Conservation (phyloP, 2,113 vertebrate species). For the Platanista minor region DNA sequence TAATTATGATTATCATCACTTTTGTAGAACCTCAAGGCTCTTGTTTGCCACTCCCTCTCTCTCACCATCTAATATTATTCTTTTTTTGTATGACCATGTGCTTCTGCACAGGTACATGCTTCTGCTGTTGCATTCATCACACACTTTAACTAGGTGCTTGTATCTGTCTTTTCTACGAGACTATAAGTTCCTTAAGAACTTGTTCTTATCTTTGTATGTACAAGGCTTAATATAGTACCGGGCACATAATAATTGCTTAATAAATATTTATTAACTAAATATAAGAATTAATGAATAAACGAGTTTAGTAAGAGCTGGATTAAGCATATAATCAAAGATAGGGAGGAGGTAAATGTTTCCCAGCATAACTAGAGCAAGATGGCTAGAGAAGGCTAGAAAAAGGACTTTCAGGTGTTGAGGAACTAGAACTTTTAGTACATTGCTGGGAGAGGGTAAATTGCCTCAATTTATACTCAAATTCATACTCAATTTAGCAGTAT, state of each 20-base stretch:
- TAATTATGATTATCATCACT: not conserved
- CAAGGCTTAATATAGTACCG: not conserved
- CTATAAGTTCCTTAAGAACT: not conserved
- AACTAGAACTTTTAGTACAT: not conserved
- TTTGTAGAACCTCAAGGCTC: not conserved
- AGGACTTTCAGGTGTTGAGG: not conserved
- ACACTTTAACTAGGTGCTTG: not conserved
- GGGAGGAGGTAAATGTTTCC: not conserved
- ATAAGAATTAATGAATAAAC: not conserved
- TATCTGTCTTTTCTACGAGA: not conserved
- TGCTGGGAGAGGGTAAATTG: not conserved
- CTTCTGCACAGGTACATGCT: not conserved
- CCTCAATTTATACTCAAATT: not conserved
- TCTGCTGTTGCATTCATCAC: not conserved
- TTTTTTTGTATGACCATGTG: not conserved
- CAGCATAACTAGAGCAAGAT: not conserved
- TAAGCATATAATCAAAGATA: not conserved
- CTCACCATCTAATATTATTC: not conserved
- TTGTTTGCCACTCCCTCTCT: not conserved
- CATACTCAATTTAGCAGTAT: not conserved
- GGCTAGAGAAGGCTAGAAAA: not conserved
- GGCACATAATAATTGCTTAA: not conserved
- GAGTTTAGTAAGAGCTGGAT: not conserved
- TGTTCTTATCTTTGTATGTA: not conserved
- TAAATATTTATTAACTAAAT: constrained; percentile 23